Evolutionary conservation across 2,888 invertebrate species (phyloP).

Genomic region (Drosophila niveifrons): DNA sequence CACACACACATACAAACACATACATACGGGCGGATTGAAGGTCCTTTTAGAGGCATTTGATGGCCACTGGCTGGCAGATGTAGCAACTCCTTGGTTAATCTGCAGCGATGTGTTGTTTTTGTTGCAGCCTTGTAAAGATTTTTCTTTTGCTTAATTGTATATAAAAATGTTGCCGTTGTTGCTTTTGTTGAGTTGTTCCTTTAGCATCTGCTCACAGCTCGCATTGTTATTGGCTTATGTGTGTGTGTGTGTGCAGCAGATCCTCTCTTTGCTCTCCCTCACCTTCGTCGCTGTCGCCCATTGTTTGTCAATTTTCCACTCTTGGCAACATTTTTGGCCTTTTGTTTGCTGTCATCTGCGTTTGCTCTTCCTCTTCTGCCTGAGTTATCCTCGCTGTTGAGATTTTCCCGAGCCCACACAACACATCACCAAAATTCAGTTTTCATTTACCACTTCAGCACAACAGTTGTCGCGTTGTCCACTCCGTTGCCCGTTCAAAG

Average conservation of each 20-base stretch:
- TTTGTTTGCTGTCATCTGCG: slow-evolving; percentile 76
- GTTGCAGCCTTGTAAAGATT: slow-evolving; percentile 68
- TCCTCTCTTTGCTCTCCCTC: slow-evolving; percentile 29
- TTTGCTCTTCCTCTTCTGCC: slow-evolving; percentile 25
- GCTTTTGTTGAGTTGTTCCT: slow-evolving; percentile 30
- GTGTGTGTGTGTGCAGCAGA: slow-evolving; percentile 36
- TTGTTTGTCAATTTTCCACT: slow-evolving; percentile 77
- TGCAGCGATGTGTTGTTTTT: slow-evolving; percentile 28
- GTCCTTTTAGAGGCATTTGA: slow-evolving; percentile 68
- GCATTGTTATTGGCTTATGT: slow-evolving; percentile 45
- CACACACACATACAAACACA: slow-evolving; percentile 19
- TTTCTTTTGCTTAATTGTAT: slow-evolving; percentile 57
- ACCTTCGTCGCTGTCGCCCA: slow-evolving; percentile 32
- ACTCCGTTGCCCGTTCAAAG: slow-evolving; percentile 13
- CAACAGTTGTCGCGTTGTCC: slow-evolving; percentile 53
- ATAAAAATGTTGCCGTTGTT: slow-evolving; percentile 36
- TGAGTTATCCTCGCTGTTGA: slow-evolving; percentile 30
- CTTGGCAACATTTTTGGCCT: slow-evolving; percentile 63
- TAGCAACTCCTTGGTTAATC: slow-evolving; percentile 63
- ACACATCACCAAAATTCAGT: slow-evolving; percentile 34
- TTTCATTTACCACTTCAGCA: slow-evolving; percentile 57
- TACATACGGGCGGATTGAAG: slow-evolving; percentile 52
- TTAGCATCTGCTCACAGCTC: slow-evolving; percentile 67
- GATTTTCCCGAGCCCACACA: slow-evolving; percentile 51
- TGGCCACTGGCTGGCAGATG: slow-evolving; percentile 51